These are phyloP conservation scores for Tiliacea aurago DNA, from an alignment of 2,888 invertebrate species.

Conservation along the genomic window DNA sequence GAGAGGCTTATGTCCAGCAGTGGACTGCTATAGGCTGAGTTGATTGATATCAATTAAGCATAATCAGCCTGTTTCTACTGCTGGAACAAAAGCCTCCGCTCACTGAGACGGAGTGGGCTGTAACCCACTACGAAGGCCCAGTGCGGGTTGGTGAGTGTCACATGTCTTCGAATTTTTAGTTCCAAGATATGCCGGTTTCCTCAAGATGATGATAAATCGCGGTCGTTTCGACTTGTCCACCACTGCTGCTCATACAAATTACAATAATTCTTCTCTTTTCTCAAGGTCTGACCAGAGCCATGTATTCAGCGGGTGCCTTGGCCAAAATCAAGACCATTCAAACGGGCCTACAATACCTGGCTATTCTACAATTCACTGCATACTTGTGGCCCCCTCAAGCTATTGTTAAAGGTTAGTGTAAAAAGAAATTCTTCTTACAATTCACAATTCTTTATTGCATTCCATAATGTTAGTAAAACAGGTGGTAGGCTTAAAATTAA, in stretches of 20 bases:
- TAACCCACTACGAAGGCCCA: background rate
- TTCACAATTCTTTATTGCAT: too few species aligned
- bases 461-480: too few species aligned
- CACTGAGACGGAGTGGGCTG: background rate
- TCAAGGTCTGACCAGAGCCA: conserved; percentile 1
- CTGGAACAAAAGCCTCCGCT: too few species aligned
- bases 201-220: background rate
- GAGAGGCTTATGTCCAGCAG: too few species aligned
- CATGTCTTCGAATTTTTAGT: background rate
- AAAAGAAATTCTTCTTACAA: background rate
- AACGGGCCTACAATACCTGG: conserved; percentile 37
- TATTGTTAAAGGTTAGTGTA: conserved; percentile 36
- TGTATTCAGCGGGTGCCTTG: conserved; percentile 29
- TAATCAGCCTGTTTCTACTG: background rate
- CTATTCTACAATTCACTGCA: conserved; percentile 46
- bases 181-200: too few species aligned
- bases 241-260: background rate
- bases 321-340: conserved; percentile 36
- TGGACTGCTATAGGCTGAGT: too few species aligned
- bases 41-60: background rate
- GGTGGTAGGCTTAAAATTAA: too few species aligned
- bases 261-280: background rate
- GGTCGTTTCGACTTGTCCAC: background rate
- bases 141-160: background rate
- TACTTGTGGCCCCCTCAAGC: conserved; percentile 47